Evolutionary conservation across 2,113 vertebrate genomes (phyloP).

Genomic region (Sigmodon hispidus): DNA sequence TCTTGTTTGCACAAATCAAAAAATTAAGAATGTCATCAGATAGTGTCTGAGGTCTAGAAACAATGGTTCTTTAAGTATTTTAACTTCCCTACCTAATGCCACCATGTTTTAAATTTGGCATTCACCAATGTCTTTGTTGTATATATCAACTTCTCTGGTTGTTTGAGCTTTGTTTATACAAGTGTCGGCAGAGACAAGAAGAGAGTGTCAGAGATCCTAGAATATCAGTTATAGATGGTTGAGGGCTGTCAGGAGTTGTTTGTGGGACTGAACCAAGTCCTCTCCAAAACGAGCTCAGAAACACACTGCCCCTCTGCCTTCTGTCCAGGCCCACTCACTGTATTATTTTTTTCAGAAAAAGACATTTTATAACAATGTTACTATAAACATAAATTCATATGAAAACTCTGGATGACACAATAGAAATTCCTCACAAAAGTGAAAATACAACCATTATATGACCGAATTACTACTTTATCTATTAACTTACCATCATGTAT

Average conservation of each 20-base stretch:
- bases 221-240: background rate
- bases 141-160: background rate
- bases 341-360: too few species aligned
- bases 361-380: too few species aligned
- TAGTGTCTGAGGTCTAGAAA: background rate
- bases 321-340: too few species aligned
- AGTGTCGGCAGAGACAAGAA: background rate
- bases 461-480: too few species aligned
- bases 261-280: background rate
- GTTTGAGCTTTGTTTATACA: background rate
- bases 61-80: too few species aligned
- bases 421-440: too few species aligned
- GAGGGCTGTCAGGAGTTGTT: background rate
- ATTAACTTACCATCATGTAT: too few species aligned
- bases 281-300: background rate
- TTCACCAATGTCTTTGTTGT: background rate
- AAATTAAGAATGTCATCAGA: background rate
- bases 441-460: too few species aligned
- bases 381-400: too few species aligned
- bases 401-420: too few species aligned
- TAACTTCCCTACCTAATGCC: background rate
- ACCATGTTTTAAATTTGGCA: background rate
- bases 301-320: too few species aligned
- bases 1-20: background rate
- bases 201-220: background rate